Evolutionary conservation across 1,140 invertebrate species (phyloP).

Genomic region (Orchesella cincta): DNA sequence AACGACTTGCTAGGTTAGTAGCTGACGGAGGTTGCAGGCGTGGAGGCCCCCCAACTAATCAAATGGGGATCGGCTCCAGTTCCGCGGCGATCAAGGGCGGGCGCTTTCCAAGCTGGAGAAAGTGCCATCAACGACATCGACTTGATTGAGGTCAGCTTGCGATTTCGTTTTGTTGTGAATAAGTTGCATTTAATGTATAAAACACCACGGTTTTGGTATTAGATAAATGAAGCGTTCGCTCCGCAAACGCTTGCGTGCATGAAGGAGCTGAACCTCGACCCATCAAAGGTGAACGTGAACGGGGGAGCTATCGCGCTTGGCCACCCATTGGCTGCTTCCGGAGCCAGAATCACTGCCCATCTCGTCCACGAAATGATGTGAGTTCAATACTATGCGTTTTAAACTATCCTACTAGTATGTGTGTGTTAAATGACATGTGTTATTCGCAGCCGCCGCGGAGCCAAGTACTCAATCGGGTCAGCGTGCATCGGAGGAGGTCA

Average conservation of each 20-base stretch:
- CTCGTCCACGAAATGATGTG: slow-evolving; percentile 89
- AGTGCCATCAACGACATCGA: slow-evolving; percentile 83
- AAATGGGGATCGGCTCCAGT: slow-evolving; percentile 65
- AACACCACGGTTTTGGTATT: background rate
- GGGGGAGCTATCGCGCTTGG: slow-evolving; percentile 62
- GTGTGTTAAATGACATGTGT: too few relatives aligned
- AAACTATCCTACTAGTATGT: too few relatives aligned
- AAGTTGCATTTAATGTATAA: too few relatives aligned
- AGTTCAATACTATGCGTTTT: slow-evolving; percentile 41
- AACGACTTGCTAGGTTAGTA: slow-evolving; percentile 74
- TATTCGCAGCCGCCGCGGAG: slow-evolving; percentile 82
- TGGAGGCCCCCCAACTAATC: slow-evolving; percentile 20
- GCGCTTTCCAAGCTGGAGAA: slow-evolving; percentile 68
- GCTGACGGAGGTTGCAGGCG: slow-evolving; percentile 73
- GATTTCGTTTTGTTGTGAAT: too few relatives aligned
- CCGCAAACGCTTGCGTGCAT: slow-evolving; percentile 86
- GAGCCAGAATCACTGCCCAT: slow-evolving; percentile 88
- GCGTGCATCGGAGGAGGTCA: slow-evolving; percentile 98
- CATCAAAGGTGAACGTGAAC: slow-evolving; percentile 87
- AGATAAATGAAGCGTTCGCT: slow-evolving; percentile 92
- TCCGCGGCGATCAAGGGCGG: slow-evolving; percentile 88
- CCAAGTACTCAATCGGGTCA: slow-evolving; percentile 86
- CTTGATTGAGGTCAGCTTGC: slow-evolving; percentile 76
- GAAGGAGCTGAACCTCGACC: slow-evolving; percentile 80
- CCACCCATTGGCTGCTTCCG: slow-evolving; percentile 91